These are phyloP conservation scores for Cremastinae sp. DNA, from an alignment of 2,888 invertebrate genomes.

Conservation along the genomic window DNA sequence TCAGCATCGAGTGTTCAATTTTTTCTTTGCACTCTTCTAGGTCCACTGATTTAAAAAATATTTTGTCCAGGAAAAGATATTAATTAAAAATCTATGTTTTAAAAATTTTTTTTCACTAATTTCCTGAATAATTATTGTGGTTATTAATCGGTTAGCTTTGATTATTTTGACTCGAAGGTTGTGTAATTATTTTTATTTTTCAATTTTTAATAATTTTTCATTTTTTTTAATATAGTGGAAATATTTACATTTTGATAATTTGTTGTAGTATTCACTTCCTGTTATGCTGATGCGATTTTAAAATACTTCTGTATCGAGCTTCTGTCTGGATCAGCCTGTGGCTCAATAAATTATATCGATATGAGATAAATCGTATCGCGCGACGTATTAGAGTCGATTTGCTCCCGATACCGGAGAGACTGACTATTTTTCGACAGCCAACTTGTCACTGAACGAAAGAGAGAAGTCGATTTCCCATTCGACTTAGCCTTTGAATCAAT, in stretches of 20 bases:
- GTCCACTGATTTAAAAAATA: background rate
- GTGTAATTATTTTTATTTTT: too few relatives aligned
- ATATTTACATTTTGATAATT: too few relatives aligned
- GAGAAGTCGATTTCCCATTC: conserved; percentile 3
- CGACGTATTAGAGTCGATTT: conserved; percentile 41
- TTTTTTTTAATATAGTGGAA: too few relatives aligned
- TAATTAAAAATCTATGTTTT: too few relatives aligned
- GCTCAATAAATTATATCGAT: conserved; percentile 49
- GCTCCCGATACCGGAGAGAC: conserved; percentile 29
- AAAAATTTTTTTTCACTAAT: too few relatives aligned
- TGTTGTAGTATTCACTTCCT: background rate
- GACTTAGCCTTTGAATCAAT: conserved; percentile 18
- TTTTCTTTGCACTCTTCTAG: conserved; percentile 15
- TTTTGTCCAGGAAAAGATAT: too few relatives aligned
- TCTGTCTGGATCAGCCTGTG: background rate
- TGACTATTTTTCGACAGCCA: conserved; percentile 35
- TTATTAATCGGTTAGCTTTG: too few relatives aligned
- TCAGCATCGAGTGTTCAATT: conserved; percentile 31
- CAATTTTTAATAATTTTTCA: too few relatives aligned
- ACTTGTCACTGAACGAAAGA: conserved; percentile 22
- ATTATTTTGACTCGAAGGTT: too few relatives aligned
- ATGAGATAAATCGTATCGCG: conserved; percentile 49
- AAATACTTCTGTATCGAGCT: background rate
- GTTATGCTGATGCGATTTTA: background rate
- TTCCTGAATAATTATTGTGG: too few relatives aligned